A percentile compares a stretch with the other conserved stretches of the same genome.
Conservation (phyloP, 2,797 vertebrate genomes). For the Liparis tanakae region DNA sequence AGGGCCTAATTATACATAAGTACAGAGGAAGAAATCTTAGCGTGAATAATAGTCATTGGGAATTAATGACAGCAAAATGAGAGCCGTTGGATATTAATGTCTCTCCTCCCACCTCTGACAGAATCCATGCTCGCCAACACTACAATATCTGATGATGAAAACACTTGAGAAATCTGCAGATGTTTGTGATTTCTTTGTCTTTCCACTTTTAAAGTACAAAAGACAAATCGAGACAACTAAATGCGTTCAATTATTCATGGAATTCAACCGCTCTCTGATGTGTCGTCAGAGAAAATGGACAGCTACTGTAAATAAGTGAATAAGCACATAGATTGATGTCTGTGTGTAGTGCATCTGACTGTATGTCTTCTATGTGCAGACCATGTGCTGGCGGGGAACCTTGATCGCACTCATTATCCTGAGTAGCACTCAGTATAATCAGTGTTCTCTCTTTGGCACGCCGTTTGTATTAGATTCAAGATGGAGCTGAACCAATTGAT, state of each 20-base stretch:
- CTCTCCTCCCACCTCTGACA: neutral
- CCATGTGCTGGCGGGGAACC: slow-evolving; percentile 46
- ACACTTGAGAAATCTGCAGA: slow-evolving; percentile 1
- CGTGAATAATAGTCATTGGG: neutral
- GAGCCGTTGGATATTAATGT: neutral
- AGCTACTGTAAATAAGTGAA: slow-evolving; percentile 52
- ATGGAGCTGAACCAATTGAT: slow-evolving; percentile 66
- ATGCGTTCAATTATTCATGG: slow-evolving; percentile 56
- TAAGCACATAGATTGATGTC: slow-evolving; percentile 28
- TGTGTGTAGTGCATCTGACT: slow-evolving; percentile 8
- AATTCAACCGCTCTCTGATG: slow-evolving; percentile 32
- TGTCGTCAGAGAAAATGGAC: slow-evolving; percentile 55
- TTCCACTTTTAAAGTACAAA: slow-evolving; percentile 25
- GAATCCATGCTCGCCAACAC: neutral
- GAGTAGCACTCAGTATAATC: slow-evolving; percentile 78
- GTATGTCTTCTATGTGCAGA: slow-evolving; percentile 29
- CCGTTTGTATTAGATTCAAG: slow-evolving; percentile 64
- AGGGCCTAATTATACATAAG: neutral
- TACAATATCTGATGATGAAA: slow-evolving; percentile 4
- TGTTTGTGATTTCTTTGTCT: slow-evolving; percentile 18
- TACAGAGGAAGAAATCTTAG: neutral
- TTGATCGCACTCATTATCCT: slow-evolving; percentile 69
- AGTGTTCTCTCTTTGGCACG: slow-evolving; percentile 56
- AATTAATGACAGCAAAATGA: slow-evolving; percentile 3
- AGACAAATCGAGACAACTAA: slow-evolving; percentile 37